Evolutionary conservation across 23 tunicate genomes (phyloP).

Genomic region (Clavelina lepadiformis): DNA sequence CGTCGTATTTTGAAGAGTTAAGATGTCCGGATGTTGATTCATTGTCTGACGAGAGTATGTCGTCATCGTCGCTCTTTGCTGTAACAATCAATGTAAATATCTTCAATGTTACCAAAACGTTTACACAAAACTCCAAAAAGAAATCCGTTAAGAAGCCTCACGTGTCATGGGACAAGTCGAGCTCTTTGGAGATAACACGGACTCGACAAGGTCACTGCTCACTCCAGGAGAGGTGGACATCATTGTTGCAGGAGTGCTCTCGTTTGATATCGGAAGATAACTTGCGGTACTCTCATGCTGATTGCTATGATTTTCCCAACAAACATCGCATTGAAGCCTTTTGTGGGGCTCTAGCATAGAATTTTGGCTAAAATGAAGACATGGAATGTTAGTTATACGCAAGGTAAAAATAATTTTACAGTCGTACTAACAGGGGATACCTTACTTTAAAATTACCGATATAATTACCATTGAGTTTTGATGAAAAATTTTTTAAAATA

Average conservation of each 20-base stretch:
- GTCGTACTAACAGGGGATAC: too few species aligned
- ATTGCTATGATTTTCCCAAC: constrained; percentile 14
- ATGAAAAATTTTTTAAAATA: too few species aligned
- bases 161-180: constrained; percentile 44
- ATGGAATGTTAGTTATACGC: too few species aligned
- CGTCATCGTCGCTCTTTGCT: constrained; percentile 30
- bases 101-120: too few species aligned
- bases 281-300: neutral
- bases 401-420: too few species aligned
- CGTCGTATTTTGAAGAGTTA: constrained; percentile 38
- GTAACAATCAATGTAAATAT: too few species aligned
- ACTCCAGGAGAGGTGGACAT: constrained; percentile 26
- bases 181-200: constrained; percentile 48
- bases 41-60: constrained; percentile 35
- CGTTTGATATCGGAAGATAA: neutral
- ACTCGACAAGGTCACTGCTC: constrained; percentile 57
- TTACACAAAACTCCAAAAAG: too few species aligned
- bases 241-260: neutral
- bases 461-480: too few species aligned
- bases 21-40: constrained; percentile 26
- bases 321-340: constrained; percentile 31
- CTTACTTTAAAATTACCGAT: too few species aligned
- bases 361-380: too few species aligned
- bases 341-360: too few species aligned
- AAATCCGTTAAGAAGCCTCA: too few species aligned